These are phyloP conservation scores for Yponomeuta cagnagella DNA, from an alignment of 2,888 invertebrate species.

Conservation along the genomic window DNA sequence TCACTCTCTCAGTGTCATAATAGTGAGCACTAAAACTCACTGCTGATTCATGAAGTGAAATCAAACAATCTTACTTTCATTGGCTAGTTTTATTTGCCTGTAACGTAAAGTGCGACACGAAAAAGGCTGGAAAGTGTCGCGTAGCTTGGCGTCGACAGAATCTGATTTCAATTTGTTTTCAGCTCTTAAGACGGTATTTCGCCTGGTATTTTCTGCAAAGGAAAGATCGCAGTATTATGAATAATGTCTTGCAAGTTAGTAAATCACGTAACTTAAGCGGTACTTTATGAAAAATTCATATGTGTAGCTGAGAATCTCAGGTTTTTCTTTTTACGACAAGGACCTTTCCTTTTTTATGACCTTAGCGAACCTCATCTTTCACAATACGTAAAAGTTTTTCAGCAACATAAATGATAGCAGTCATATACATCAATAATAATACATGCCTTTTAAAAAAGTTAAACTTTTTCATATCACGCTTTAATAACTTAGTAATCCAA, in stretches of 20 bases:
- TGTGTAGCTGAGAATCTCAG: slow-evolving; percentile 8
- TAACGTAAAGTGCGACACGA: slow-evolving; percentile 47
- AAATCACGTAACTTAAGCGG: slow-evolving; percentile 21
- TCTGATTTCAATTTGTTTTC: slow-evolving; percentile 33
- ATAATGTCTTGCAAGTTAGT: slow-evolving; percentile 44
- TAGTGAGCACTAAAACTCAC: slow-evolving; percentile 50
- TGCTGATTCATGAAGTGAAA: slow-evolving; percentile 69
- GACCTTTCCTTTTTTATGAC: slow-evolving; percentile 11
- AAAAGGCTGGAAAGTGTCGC: slow-evolving; percentile 61
- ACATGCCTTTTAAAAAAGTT: too few relatives aligned
- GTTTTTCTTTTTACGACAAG: slow-evolving; percentile 12
- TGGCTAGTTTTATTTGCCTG: slow-evolving; percentile 48
- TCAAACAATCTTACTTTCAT: slow-evolving; percentile 60
- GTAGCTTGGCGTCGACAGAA: slow-evolving; percentile 48
- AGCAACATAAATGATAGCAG: background rate
- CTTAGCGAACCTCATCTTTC: slow-evolving; percentile 12
- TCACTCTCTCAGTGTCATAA: slow-evolving; percentile 23
- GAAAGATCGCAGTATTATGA: slow-evolving; percentile 32
- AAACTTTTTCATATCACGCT: too few relatives aligned
- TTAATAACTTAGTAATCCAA: too few relatives aligned
- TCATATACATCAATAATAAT: too few relatives aligned
- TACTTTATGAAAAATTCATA: slow-evolving; percentile 31
- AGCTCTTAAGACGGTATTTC: slow-evolving; percentile 39
- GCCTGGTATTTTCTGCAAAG: background rate
- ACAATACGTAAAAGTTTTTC: slow-evolving; percentile 11